Conservation (phyloP, 2,888 invertebrate genomes). For the Vanessa cardui region DNA sequence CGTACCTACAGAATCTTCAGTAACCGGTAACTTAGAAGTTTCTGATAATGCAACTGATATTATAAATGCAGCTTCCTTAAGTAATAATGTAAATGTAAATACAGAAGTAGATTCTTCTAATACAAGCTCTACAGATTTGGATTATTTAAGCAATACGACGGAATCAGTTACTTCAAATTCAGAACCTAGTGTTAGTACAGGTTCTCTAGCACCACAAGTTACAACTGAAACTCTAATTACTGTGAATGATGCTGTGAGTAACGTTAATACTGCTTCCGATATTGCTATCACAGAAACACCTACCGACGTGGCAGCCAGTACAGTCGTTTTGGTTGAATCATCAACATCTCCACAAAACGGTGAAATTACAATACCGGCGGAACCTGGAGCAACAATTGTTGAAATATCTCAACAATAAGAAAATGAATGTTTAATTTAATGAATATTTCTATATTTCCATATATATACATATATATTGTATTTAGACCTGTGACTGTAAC, state of each 20-base stretch:
- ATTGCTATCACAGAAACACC: constrained; percentile 21
- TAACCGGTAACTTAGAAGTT: not conserved
- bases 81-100: not conserved
- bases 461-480: not conserved
- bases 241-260: constrained; percentile 13
- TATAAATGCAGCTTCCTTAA: not conserved
- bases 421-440: not conserved
- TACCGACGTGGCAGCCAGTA: constrained; percentile 6
- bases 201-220: not conserved
- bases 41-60: not conserved
- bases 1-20: not conserved
- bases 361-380: constrained; percentile 50
- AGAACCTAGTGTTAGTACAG: not conserved
- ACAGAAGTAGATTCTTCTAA: not conserved
- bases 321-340: constrained; percentile 34
- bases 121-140: not conserved
- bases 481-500: constrained; percentile 3
- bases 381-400: constrained; percentile 63
- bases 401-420: constrained; percentile 57
- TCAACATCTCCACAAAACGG: constrained; percentile 20
- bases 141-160: not conserved
- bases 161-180: constrained; percentile 9
- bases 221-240: constrained; percentile 14
- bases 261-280: constrained; percentile 18
- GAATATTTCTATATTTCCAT: not conserved